Evolutionary conservation across 2,797 vertebrate genomes (phyloP).

Genomic region (Amazona finschi): DNA sequence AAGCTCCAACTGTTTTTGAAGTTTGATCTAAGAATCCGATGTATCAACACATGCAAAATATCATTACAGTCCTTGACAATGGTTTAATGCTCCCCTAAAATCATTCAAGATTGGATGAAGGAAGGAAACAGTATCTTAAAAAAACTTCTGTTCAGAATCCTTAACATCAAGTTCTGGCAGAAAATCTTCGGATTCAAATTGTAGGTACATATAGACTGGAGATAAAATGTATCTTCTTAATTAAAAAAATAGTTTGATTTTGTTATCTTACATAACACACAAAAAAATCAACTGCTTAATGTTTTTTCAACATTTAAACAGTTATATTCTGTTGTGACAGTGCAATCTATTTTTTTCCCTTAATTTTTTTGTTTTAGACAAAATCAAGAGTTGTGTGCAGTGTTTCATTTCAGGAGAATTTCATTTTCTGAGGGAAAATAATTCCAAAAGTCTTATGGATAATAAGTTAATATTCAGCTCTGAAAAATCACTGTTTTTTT

Average conservation of each 20-base stretch:
- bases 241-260: background rate
- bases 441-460: background rate
- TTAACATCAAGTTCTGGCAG: background rate
- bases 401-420: background rate
- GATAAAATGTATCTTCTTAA: background rate
- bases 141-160: background rate
- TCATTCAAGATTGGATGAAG: background rate
- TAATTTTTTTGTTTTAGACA: background rate
- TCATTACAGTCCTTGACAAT: background rate
- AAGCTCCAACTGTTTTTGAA: slow-evolving; percentile 23
- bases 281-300: background rate
- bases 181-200: background rate
- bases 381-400: background rate
- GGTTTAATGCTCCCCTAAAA: background rate
- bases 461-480: background rate
- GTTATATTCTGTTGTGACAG: background rate
- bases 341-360: too few relatives aligned
- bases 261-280: background rate
- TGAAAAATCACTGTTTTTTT: background rate
- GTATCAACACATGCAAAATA: background rate
- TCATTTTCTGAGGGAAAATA: background rate
- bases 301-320: background rate
- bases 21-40: background rate
- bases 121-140: background rate
- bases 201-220: background rate